Base-by-base conservation (phyloP, 2,888 invertebrate genomes). In the Drosophila multiciliata region DNA sequence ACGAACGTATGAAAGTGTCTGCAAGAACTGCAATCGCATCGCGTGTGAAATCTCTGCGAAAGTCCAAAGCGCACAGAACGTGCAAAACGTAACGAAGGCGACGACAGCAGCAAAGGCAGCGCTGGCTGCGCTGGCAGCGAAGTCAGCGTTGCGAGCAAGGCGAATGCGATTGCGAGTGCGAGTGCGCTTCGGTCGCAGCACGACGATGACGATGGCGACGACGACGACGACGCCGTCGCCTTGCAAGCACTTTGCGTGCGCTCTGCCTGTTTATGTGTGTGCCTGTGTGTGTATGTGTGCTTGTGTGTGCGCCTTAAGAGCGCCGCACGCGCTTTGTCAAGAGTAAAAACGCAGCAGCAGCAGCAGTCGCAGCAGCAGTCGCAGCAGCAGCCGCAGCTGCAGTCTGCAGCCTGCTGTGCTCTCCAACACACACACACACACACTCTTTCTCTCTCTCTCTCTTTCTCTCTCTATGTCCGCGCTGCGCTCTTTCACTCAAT, bases 1-100 rank as follows among this genome's bases (percentile, higher is more conserved):
- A 91, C 91, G 92, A 90, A 92, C 91, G 91, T 92, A 90, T 91
- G 92, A 92, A 92, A 90, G 91, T 92, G 89, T 92, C 91, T 91
- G 91, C 92, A 91, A 91, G 92, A 91, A 91, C 91, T 91, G 91
- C 91, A 91, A 92, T 90, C 91, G 92, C 92, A 92, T 92, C 92
- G 91, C 92, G 87, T 91, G 88, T 86, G 91, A 92, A 91, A 91
- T 91, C 91, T 91, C 92, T 91, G 91, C 91, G 90, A 91, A 92
- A 92, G 92, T 91, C 92, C 91, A 87, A 82, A 90, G 87, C 85
- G 84, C 89, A 83, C 84, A 90, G 89, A 89, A 87, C 90, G 76
- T 78, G 75, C 77, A 79, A 73, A 85, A 76, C 80, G 83, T 79
- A 77, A 68, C 66, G 73, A 55, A 75, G 67, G 69, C 68, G 72